These are phyloP conservation scores for Gila robusta DNA, from an alignment of 2,797 vertebrate genomes.

Conservation along the genomic window DNA sequence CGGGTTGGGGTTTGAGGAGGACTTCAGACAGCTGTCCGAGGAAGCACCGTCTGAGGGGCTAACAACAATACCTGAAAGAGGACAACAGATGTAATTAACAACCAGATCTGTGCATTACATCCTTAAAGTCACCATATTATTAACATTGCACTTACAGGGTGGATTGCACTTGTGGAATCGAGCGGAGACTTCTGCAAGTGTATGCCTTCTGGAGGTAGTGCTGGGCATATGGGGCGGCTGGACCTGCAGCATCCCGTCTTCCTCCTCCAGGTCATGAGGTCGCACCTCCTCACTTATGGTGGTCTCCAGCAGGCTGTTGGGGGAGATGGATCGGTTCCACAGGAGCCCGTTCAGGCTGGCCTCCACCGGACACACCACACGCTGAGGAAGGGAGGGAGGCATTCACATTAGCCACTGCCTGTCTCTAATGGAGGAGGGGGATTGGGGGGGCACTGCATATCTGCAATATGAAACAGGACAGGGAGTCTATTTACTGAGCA, in stretches of 20 bases:
- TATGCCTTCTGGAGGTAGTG: constrained; percentile 90
- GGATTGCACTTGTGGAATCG: constrained; percentile 86
- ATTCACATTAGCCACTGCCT: constrained; percentile 58
- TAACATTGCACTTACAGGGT: constrained; percentile 83
- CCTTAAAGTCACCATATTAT: background rate
- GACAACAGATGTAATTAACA: background rate
- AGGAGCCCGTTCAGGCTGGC: constrained; percentile 84
- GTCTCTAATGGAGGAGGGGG: constrained; percentile 57
- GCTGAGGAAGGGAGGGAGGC: constrained; percentile 69
- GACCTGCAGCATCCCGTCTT: constrained; percentile 78
- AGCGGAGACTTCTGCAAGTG: constrained; percentile 90
- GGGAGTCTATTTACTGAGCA: constrained; percentile 48
- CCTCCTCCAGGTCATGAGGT: constrained; percentile 86
- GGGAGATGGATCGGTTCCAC: constrained; percentile 89
- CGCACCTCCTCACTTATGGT: constrained; percentile 91
- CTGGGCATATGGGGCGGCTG: constrained; percentile 77
- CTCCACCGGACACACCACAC: constrained; percentile 87
- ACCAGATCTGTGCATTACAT: background rate
- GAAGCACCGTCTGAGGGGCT: constrained; percentile 89
- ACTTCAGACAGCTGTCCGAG: constrained; percentile 93
- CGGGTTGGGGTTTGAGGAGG: constrained; percentile 81
- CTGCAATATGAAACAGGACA: constrained; percentile 55
- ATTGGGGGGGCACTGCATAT: constrained; percentile 45
- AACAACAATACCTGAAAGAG: constrained; percentile 84
- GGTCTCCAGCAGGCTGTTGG: constrained; percentile 90